A percentile compares a stretch with the other conserved stretches of the same genome.
phyloP scores from a whole-genome alignment of 2,888 invertebrate genomes.

The Branchellion lobata region DNA sequence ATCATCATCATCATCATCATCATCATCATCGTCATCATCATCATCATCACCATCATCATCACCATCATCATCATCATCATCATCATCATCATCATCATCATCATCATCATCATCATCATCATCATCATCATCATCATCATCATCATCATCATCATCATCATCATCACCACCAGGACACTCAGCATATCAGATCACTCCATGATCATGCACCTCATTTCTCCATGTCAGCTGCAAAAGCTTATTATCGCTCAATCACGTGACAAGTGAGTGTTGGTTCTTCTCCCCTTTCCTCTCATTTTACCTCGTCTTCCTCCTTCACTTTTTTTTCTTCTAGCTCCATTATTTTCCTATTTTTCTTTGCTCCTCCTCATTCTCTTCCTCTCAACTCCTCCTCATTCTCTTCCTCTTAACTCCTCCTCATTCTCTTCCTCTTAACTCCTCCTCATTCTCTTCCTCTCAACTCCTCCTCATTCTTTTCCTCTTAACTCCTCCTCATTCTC shows the following conservation, averaged over 20 bases:
- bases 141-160: background rate
- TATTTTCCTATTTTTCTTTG: too few relatives aligned
- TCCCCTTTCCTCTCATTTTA: background rate
- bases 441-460: background rate
- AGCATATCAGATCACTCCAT: background rate
- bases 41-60: slow-evolving; percentile 32
- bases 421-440: too few relatives aligned
- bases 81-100: background rate
- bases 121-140: background rate
- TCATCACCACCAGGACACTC: background rate
- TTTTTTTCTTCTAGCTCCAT: background rate
- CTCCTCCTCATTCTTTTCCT: background rate
- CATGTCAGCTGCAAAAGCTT: slow-evolving; percentile 19
- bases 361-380: too few relatives aligned
- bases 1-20: slow-evolving; percentile 31
- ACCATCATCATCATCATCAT: slow-evolving; percentile 24
- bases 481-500: background rate
- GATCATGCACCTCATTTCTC: background rate
- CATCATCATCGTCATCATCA: slow-evolving; percentile 22
- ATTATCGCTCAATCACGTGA: slow-evolving; percentile 6
- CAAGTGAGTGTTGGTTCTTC: background rate
- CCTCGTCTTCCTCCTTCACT: background rate
- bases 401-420: background rate
- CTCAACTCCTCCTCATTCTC: background rate
- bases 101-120: too few relatives aligned